Evolutionary conservation across 2,113 vertebrate genomes (phyloP).

Genomic region (Chamaetylas fuelleborni): DNA sequence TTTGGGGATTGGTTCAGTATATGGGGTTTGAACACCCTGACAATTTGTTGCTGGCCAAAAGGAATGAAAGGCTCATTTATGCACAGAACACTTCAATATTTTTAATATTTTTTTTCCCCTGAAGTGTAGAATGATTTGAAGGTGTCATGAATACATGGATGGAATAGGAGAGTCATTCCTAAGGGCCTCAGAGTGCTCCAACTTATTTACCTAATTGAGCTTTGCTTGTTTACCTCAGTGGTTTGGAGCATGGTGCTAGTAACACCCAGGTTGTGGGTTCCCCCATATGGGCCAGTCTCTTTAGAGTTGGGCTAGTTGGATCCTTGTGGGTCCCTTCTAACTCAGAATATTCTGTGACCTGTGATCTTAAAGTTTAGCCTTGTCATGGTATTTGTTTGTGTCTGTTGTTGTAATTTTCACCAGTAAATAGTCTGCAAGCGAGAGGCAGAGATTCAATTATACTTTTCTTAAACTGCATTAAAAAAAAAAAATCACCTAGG

Average conservation of each 20-base stretch:
- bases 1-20: conserved; percentile 13
- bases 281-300: no score
- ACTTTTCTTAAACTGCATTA: conserved; percentile 18
- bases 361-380: neutral
- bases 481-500: neutral
- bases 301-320: neutral
- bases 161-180: neutral
- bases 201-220: neutral
- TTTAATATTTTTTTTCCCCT: neutral
- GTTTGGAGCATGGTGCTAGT: neutral
- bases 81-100: neutral
- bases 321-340: neutral
- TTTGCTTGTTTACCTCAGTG: neutral
- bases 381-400: neutral
- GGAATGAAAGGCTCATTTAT: conserved; percentile 23
- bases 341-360: neutral
- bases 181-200: neutral
- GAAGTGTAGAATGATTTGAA: neutral
- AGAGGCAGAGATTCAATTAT: conserved; percentile 4
- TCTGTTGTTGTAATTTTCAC: conserved; percentile 40
- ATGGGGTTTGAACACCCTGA: conserved; percentile 2
- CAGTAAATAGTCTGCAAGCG: conserved; percentile 17
- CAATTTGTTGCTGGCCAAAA: conserved; percentile 1
- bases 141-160: neutral
- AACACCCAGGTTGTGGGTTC: neutral